A percentile compares a stretch with the other conserved stretches of the same genome.
Conservation (phyloP, 2,113 vertebrate species). For the Ameiurus melas region DNA sequence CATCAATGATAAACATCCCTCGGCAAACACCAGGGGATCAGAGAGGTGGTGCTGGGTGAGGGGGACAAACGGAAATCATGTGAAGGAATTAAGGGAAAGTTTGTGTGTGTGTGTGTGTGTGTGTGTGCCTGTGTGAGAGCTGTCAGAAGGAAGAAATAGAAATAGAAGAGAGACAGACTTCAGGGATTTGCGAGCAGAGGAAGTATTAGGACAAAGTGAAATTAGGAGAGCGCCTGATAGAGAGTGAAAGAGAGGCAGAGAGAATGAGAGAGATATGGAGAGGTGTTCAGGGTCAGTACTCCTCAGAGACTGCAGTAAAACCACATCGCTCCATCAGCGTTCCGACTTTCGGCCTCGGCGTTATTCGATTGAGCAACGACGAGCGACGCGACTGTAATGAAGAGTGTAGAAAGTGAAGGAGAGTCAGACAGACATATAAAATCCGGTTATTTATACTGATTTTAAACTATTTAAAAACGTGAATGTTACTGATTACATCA, state of each 20-base stretch:
- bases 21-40: constrained; percentile 62
- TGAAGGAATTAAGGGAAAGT: constrained; percentile 28
- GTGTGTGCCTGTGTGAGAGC: constrained; percentile 8
- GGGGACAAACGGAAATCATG: constrained; percentile 24
- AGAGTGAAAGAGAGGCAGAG: neutral
- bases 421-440: neutral
- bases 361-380: constrained; percentile 31
- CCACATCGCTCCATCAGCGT: constrained; percentile 43
- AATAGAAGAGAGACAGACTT: constrained; percentile 29
- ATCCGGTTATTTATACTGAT: neutral
- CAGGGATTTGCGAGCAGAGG: constrained; percentile 1
- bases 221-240: constrained; percentile 17
- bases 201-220: neutral
- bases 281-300: constrained; percentile 39
- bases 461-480: neutral
- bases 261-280: neutral
- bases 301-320: constrained; percentile 41
- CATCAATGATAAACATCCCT: constrained; percentile 70
- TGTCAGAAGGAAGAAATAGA: constrained; percentile 29
- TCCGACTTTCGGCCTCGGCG: constrained; percentile 1
- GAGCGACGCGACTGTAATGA: constrained; percentile 37
- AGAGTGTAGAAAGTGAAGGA: neutral
- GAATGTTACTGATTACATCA: neutral
- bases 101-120: neutral
- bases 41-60: constrained; percentile 5